Conservation (phyloP, 2,113 vertebrate genomes). For the Genyomyrus donnyi region DNA sequence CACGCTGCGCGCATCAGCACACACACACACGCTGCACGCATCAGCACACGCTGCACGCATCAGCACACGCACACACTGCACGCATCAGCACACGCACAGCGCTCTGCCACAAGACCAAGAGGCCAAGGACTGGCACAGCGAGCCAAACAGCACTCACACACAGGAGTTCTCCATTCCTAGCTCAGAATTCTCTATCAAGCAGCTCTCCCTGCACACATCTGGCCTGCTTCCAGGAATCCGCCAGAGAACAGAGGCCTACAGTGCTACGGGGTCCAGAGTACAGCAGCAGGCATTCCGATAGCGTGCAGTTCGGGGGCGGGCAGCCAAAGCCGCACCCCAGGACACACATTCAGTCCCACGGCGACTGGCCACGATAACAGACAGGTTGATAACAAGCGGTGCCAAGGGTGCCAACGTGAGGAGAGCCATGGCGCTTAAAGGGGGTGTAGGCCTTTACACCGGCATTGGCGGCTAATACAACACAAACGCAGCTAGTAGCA, state of each 20-base stretch:
- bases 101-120: neutral
- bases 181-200: neutral
- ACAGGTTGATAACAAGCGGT: neutral
- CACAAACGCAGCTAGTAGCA: neutral
- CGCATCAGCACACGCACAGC: too few species aligned
- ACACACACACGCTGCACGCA: too few species aligned
- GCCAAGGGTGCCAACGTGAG: neutral
- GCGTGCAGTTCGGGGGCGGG: neutral
- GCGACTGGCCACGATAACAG: neutral
- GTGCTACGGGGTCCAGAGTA: neutral
- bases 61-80: neutral
- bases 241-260: neutral
- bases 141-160: neutral
- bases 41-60: neutral
- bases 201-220: neutral
- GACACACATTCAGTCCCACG: neutral
- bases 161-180: neutral
- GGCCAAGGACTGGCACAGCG: neutral
- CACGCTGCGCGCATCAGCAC: too few species aligned
- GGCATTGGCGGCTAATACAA: neutral
- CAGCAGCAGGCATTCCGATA: neutral
- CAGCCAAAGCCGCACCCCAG: neutral
- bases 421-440: neutral
- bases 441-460: neutral
- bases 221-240: neutral